A percentile compares a stretch with the other conserved stretches of the same genome.
Evolutionary conservation across 2,113 vertebrate genomes (phyloP).

Genomic region (Pangasianodon gigas): DNA sequence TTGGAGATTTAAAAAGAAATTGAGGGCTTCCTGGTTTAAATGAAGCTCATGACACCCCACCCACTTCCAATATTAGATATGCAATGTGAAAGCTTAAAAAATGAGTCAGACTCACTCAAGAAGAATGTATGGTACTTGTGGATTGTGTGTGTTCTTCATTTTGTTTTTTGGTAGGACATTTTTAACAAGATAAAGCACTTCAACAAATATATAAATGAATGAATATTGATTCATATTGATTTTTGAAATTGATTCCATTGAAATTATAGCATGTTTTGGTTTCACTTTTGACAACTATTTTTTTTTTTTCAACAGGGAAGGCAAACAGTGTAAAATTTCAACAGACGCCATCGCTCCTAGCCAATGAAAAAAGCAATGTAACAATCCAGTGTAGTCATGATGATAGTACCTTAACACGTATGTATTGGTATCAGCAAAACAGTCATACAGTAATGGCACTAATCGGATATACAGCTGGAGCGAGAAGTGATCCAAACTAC

Average conservation of each 20-base stretch:
- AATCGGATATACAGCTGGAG: background rate
- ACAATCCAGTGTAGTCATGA: constrained; percentile 40
- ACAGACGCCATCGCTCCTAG: constrained; percentile 11
- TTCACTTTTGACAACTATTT: too few relatives aligned
- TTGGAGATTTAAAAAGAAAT: background rate
- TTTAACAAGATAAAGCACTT: background rate
- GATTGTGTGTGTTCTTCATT: background rate
- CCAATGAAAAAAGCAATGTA: background rate
- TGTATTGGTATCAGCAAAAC: constrained; percentile 49
- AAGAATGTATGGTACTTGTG: background rate
- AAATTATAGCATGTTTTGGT: background rate
- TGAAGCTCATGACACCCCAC: background rate
- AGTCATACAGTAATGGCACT: constrained; percentile 19
- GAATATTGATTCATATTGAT: background rate
- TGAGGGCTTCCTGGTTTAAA: background rate
- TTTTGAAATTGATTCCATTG: background rate
- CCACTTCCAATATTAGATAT: background rate
- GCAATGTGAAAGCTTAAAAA: background rate
- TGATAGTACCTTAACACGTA: background rate
- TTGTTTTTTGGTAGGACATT: background rate
- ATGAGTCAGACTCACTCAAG: constrained; percentile 44
- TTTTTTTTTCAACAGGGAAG: constrained; percentile 24
- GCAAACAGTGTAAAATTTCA: constrained; percentile 29
- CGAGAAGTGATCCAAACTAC: background rate
- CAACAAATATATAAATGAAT: background rate